Evolutionary conservation across 2,888 invertebrate species (phyloP).

Genomic region (Cryptophagus acutangulus): DNA sequence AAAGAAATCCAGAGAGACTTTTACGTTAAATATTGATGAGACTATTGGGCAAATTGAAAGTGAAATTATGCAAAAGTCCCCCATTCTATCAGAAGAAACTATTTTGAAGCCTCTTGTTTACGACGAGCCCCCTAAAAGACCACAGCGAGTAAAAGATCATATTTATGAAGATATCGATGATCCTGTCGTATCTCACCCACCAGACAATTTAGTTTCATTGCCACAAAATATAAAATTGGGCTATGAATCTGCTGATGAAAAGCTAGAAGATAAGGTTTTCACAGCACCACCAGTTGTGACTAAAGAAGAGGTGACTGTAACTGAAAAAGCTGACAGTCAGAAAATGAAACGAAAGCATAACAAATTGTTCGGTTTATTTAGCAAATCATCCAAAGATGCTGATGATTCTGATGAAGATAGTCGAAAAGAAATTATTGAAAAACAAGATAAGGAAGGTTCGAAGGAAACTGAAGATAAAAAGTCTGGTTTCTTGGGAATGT

Average conservation of each 20-base stretch:
- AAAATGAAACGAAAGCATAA: slow-evolving; percentile 35
- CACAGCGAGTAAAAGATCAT: slow-evolving; percentile 32
- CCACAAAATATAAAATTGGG: slow-evolving; percentile 22
- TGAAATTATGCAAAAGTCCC: slow-evolving; percentile 34
- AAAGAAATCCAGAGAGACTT: slow-evolving; percentile 37
- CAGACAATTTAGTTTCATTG: slow-evolving; percentile 21
- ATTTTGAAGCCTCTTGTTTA: slow-evolving; percentile 29
- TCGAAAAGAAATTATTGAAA: slow-evolving; percentile 38
- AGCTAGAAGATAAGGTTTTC: slow-evolving; percentile 40
- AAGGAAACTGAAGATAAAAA: slow-evolving; percentile 24
- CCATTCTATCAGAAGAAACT: slow-evolving; percentile 33
- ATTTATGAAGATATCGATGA: slow-evolving; percentile 37
- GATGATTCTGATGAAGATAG: slow-evolving; percentile 39
- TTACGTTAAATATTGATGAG: slow-evolving; percentile 36
- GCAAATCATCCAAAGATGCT: slow-evolving; percentile 39
- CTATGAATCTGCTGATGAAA: slow-evolving; percentile 35
- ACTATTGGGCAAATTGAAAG: slow-evolving; percentile 33
- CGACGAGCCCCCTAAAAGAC: slow-evolving; percentile 26
- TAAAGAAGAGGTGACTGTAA: slow-evolving; percentile 11
- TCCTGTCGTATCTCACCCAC: slow-evolving; percentile 22
- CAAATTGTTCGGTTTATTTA: slow-evolving; percentile 39
- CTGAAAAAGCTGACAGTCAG: slow-evolving; percentile 20
- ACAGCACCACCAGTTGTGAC: slow-evolving; percentile 18
- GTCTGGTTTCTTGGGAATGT: slow-evolving; percentile 28
- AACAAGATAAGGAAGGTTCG: slow-evolving; percentile 41